Percentiles rank a stretch among this genome's conserved stretches.
phyloP scores from a whole-genome alignment of 2,113 vertebrate species.

The mouse (Mus musculus) region GRCm39 chr4:102289501-102290000 shows the following conservation, averaged over 20 bases:
- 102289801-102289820: not conserved
- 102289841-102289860: not conserved
- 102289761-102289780: not conserved
- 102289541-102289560: conserved; percentile 69
- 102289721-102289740: conserved; percentile 35
- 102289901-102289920: not conserved
- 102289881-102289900: not conserved
- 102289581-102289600: conserved; percentile 51
- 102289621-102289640: conserved; percentile 42
- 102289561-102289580: conserved; percentile 47
- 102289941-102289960: not conserved
- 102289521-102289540: conserved; percentile 65
- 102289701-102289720: conserved; percentile 13
- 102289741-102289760: not conserved
- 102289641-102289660: conserved; percentile 51
- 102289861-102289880: fast-evolving
- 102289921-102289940: fast-evolving
- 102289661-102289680: conserved; percentile 9
- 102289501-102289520: conserved; percentile 76
- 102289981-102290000: not conserved
- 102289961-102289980: not conserved
- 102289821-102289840: not conserved
- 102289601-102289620: conserved; percentile 63
- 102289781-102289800: not conserved
- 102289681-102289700: conserved; percentile 49